Base-by-base conservation (phyloP, 2,113 vertebrate species). In the Vireo altiloquus region DNA sequence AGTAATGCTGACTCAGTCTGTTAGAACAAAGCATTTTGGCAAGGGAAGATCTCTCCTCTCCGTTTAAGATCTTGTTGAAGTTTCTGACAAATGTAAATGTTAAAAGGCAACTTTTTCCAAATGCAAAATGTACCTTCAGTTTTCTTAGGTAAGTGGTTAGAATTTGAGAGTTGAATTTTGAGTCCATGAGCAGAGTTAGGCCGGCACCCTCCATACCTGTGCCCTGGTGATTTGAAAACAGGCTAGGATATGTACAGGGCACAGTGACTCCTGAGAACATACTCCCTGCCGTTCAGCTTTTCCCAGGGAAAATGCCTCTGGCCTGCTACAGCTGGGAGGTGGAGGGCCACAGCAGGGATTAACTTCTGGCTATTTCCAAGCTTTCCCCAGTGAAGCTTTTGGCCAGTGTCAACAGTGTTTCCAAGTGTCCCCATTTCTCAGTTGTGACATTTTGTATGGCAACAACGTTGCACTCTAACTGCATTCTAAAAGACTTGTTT, bases 401-500 rank as follows among this genome's bases (percentile, higher is more conserved):
- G 22, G 23, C 37, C 22, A 13, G 6, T 33, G 11, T 59, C 35
- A 35, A 16, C 52, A 57, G 4, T 20, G 25, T 33, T 71, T 90
- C 35, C 40, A 68, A 30, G 33, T 15, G 47, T 17, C 54, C 11
- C 6, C 27, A 2, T 69, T 64, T 77, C 31, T 25, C 49, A 56
- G 0, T 35, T 39, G 7, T 60, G 5, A 3, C 14, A 6, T 71
- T 63, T 70, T 37, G 8, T 28, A 13, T 7, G 19, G n/a, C 64
- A 84, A 2, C 37, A 30, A 2, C 39, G 12, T 14, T 0, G 0
- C 47, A 46, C 44, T 10, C 14, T 31, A 50, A 28, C 35, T 35
- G 10, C 50, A 27, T 46, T 53, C 54, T 39, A 14, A 57, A 74
- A 57, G 24, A 9, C 14, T 52, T 54, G 11, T 25, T 81, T 92